These are phyloP conservation scores for Erebia ligea DNA, from an alignment of 2,888 invertebrate genomes.

Conservation along the genomic window DNA sequence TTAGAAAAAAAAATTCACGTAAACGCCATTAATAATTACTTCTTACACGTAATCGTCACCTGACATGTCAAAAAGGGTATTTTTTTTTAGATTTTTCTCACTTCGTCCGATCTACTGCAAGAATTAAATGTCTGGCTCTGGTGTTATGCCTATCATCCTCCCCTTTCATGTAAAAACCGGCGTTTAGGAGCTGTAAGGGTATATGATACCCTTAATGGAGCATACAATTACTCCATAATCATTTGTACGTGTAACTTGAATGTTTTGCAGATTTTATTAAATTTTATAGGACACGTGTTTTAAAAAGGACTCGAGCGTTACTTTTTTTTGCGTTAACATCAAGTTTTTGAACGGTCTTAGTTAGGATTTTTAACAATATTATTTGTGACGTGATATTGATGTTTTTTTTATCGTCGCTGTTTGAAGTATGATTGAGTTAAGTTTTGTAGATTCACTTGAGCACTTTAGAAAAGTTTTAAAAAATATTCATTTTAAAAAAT, in stretches of 20 bases:
- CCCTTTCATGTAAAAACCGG: slow-evolving; percentile 60
- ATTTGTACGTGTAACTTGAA: slow-evolving; percentile 27
- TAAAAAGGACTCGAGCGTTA: neutral
- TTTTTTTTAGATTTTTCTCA: neutral
- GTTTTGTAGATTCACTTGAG: too few species aligned
- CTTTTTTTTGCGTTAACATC: neutral
- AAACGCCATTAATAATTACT: too few species aligned
- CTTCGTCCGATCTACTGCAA: neutral
- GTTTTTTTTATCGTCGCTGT: neutral
- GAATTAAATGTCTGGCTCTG: neutral
- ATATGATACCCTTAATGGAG: slow-evolving; percentile 40
- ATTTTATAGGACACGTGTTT: slow-evolving; percentile 19
- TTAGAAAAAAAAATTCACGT: too few species aligned
- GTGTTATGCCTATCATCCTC: slow-evolving; percentile 48
- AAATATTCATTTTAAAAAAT: too few species aligned
- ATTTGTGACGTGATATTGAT: neutral
- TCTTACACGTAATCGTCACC: too few species aligned
- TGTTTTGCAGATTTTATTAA: slow-evolving; percentile 29
- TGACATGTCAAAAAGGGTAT: too few species aligned
- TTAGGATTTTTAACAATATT: neutral
- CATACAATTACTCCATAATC: slow-evolving; percentile 37
- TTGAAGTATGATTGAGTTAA: too few species aligned
- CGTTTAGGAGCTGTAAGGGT: slow-evolving; percentile 47
- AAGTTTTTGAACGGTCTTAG: neutral
- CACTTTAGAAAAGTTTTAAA: too few species aligned